A percentile compares a stretch with the other conserved stretches of the same genome.
Evolutionary conservation across 2,888 invertebrate genomes (phyloP).

Genomic region (Tanytarsus gracilentus): DNA sequence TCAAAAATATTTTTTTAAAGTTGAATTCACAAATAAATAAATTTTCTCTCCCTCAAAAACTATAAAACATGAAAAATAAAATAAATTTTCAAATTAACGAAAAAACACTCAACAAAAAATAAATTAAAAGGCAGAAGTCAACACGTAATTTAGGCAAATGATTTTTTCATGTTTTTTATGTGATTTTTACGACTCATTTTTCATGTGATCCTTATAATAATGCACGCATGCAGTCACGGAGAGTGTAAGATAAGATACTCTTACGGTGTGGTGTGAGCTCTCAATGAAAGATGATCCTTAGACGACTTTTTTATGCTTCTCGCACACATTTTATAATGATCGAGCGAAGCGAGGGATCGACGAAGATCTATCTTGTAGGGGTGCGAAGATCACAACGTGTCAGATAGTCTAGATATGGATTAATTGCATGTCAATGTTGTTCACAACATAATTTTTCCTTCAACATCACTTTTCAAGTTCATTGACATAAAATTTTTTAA

Average conservation of each 20-base stretch:
- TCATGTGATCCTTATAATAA: constrained; percentile 24
- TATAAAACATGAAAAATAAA: no score
- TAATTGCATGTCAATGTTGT: constrained; percentile 17
- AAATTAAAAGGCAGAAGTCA: constrained; percentile 3
- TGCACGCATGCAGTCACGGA: constrained; percentile 1
- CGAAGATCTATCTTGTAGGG: not conserved
- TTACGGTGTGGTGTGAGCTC: no score
- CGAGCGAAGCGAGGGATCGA: not conserved
- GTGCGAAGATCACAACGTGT: not conserved
- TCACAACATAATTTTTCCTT: constrained; percentile 18
- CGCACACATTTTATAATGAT: not conserved
- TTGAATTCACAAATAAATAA: no score
- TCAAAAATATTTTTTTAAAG: no score
- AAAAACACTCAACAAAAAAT: not conserved
- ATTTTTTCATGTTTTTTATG: constrained; percentile 19
- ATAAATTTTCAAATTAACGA: not conserved
- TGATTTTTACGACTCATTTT: constrained; percentile 16
- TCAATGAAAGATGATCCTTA: constrained; percentile 7
- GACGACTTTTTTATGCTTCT: not conserved
- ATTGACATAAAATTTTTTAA: constrained; percentile 2
- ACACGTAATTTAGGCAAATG: constrained; percentile 1
- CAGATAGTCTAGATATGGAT: not conserved
- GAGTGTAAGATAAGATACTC: no score
- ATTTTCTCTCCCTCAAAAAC: no score
- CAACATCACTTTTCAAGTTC: not conserved